Evolutionary conservation across 2,888 invertebrate species (phyloP).

Genomic region (Eubasilissa splendida): DNA sequence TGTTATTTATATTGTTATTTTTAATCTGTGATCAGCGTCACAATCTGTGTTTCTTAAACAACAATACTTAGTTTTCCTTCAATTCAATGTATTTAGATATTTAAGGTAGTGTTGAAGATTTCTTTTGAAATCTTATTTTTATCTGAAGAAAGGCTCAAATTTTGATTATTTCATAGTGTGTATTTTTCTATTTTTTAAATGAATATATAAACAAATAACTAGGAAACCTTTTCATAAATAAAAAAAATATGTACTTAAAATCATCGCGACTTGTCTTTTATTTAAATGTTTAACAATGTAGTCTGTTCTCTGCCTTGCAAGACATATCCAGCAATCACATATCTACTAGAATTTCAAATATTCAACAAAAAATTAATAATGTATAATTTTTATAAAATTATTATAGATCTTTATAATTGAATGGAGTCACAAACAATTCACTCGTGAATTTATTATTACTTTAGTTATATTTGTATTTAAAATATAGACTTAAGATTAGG

Average conservation of each 20-base stretch:
- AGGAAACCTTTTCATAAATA: not conserved
- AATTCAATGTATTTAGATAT: conserved; percentile 31
- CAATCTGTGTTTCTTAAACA: conserved; percentile 43
- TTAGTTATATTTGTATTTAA: conserved; percentile 42
- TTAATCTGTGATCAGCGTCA: conserved; percentile 56
- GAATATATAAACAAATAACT: conserved; percentile 24
- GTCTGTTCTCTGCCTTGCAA: not conserved
- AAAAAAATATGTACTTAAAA: conserved; percentile 1
- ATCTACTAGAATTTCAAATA: not conserved
- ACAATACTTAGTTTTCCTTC: conserved; percentile 14
- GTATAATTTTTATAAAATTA: not conserved
- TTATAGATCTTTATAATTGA: not conserved
- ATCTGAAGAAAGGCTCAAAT: conserved; percentile 56
- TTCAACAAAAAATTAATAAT: not conserved
- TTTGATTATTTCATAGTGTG: conserved; percentile 47
- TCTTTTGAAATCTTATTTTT: conserved; percentile 28
- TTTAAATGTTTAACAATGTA: not conserved
- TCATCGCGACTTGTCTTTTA: not conserved
- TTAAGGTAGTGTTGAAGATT: conserved; percentile 17
- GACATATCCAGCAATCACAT: not conserved
- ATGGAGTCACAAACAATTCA: conserved; percentile 15
- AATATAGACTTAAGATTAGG: conserved; percentile 36
- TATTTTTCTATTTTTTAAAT: conserved; percentile 19
- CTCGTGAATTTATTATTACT: conserved; percentile 21
- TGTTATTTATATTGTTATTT: conserved; percentile 51